Evolutionary conservation across 1,140 invertebrate genomes (phyloP), one percentile per base, ranked within the genome.

Genomic region (Potamilus streckersoni): DNA sequence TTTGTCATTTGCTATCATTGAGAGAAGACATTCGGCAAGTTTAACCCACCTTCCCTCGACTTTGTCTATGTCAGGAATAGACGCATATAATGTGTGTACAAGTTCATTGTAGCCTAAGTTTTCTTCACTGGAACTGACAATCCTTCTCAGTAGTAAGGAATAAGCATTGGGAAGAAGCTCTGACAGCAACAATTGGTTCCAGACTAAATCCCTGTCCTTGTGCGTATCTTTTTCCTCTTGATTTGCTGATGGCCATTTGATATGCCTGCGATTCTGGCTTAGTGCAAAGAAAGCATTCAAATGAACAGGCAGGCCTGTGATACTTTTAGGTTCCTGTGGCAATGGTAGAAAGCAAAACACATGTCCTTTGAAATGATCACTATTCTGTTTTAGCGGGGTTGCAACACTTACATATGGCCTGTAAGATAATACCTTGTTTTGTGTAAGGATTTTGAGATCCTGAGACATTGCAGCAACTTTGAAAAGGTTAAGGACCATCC

Each of bases 291-390:
- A 85, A 19, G 80, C 84, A 72, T 84, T 84, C 27, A 87, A 69
- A 65, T 85, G 83, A 8, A 87, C 79, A 20, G 84, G 85, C 20
- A 87, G 78, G 12, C 85, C 85, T 12, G 84, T 82, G 31, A 72
- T 63, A 58, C 59, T 74, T n/a, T 68, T 65, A 6, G 60, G 61
- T 17, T 78, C 66, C 20, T 83, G 71, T 16, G 84, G 84, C 11
- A 86, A 79, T 14, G 86, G 86, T n/a, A 86, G 73, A 70, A 83
- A 85, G 71, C 83, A 85, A 74, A 86, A 87, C 2, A 86, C 62
- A 27, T 85, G 83, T 5, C 69, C 76, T 49, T 76, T 38, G n/a
- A 38, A 38, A 38, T 38, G 38, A 4, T 38, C 11, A 38, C 38
- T 38, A 11, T 38, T 11, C 17, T 63, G 20, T 20, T 56, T 55